phyloP scores from a whole-genome alignment of 2,888 invertebrate species.

The Pinctada fucata region DNA sequence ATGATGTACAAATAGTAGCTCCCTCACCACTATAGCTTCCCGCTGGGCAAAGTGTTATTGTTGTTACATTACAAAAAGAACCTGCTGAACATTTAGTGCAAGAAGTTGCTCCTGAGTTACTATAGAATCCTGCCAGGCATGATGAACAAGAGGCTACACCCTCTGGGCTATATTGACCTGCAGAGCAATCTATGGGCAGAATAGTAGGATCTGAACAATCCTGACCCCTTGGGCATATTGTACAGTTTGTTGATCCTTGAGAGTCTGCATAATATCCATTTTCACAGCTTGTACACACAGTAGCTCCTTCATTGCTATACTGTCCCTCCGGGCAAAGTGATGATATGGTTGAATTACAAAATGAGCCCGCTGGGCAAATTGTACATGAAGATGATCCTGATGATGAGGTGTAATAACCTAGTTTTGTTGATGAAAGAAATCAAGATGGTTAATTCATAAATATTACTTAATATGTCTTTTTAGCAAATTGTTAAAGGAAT shows the following conservation, averaged over 20 bases:
- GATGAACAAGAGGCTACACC: conserved; percentile 2
- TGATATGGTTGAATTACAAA: conserved; percentile 26
- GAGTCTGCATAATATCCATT: conserved; percentile 49
- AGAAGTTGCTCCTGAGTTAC: conserved; percentile 27
- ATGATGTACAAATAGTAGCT: conserved; percentile 48
- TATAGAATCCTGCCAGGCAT: conserved; percentile 29
- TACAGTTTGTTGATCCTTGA: conserved; percentile 41
- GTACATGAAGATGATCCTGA: conserved; percentile 49
- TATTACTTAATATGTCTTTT: too few species aligned
- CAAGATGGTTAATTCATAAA: too few species aligned
- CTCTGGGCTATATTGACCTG: neutral
- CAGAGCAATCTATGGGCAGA: neutral
- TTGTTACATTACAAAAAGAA: conserved; percentile 35
- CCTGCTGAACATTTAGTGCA: conserved; percentile 54
- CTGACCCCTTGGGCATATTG: conserved; percentile 48
- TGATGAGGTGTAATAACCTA: conserved; percentile 50
- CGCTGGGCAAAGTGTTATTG: conserved; percentile 32
- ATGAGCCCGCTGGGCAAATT: conserved; percentile 50
- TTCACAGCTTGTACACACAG: conserved; percentile 42
- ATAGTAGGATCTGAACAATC: conserved; percentile 34
- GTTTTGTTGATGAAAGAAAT: too few species aligned
- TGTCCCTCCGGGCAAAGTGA: conserved; percentile 61
- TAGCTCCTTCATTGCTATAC: conserved; percentile 54
- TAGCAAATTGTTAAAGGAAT: too few species aligned
- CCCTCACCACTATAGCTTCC: conserved; percentile 57